Evolutionary conservation across 2,113 vertebrate genomes (phyloP).

Genomic region (Hippopotamus amphibius): DNA sequence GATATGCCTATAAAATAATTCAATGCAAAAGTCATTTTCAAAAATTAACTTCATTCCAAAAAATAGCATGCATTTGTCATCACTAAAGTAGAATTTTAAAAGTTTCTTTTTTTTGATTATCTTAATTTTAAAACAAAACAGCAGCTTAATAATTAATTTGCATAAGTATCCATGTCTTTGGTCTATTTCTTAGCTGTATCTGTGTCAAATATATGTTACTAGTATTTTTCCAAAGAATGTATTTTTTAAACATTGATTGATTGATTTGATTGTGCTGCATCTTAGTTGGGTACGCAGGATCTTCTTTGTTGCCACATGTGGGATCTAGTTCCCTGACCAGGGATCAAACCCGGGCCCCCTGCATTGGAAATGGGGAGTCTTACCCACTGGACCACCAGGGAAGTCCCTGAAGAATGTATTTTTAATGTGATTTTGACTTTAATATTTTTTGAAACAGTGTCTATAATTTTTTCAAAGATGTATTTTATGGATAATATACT

Average conservation of each 20-base stretch:
- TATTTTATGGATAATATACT: not conserved
- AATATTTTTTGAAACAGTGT: not conserved
- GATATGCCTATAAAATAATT: not conserved
- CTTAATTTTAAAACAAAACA: not conserved
- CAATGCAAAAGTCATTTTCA: not conserved
- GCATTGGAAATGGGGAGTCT: too few relatives aligned
- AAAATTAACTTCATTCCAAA: not conserved
- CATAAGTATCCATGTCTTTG: rapidly evolving
- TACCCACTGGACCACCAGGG: too few relatives aligned
- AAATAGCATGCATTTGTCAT: not conserved
- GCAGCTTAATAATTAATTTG: not conserved
- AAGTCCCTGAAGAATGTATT: not conserved
- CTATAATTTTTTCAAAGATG: not conserved
- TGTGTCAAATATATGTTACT: rapidly evolving
- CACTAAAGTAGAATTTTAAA: not conserved
- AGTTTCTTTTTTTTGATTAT: not conserved
- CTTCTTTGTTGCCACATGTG: too few relatives aligned
- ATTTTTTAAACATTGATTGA: not conserved
- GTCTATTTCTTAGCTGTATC: not conserved
- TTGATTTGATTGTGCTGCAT: too few relatives aligned
- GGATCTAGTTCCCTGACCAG: too few relatives aligned
- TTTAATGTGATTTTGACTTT: not conserved
- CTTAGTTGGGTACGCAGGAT: too few relatives aligned
- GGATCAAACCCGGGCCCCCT: too few relatives aligned
- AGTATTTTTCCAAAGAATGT: not conserved